Percentiles rank a stretch among this genome's conserved stretches.
These are phyloP conservation scores for Archilochus colubris DNA, from an alignment of 2,113 vertebrate genomes.

Conservation along the genomic window DNA sequence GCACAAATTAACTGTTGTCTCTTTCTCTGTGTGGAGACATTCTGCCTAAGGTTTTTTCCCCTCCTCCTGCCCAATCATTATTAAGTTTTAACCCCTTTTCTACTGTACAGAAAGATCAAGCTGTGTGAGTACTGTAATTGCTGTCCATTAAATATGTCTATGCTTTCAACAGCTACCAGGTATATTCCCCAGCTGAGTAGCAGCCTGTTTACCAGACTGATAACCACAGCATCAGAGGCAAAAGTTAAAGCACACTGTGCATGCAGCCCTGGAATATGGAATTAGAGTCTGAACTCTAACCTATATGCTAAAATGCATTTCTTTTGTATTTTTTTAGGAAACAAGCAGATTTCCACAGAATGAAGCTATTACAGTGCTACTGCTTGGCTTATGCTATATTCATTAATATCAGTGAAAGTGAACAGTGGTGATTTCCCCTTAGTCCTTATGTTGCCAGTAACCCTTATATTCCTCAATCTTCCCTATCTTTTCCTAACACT, in stretches of 20 bases:
- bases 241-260: background rate
- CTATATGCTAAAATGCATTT: background rate
- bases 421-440: background rate
- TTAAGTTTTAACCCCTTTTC: slow-evolving; percentile 34
- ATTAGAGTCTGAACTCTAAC: background rate
- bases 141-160: background rate
- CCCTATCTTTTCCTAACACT: background rate
- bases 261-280: background rate
- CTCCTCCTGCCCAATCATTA: background rate
- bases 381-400: background rate
- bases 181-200: background rate
- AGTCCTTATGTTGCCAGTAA: background rate
- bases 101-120: slow-evolving; percentile 1
- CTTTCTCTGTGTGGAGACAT: background rate
- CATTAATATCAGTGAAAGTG: slow-evolving; percentile 2
- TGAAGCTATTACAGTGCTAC: background rate
- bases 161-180: background rate
- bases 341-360: background rate
- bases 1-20: slow-evolving; percentile 16
- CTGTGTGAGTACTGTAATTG: background rate
- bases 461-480: background rate
- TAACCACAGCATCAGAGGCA: background rate
- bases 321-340: background rate
- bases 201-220: background rate
- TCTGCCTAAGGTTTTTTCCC: background rate